A percentile compares a stretch with the other conserved stretches of the same genome.
Conservation (phyloP, 2,113 vertebrate species). For the Petrocephalus microphthalmus region DNA sequence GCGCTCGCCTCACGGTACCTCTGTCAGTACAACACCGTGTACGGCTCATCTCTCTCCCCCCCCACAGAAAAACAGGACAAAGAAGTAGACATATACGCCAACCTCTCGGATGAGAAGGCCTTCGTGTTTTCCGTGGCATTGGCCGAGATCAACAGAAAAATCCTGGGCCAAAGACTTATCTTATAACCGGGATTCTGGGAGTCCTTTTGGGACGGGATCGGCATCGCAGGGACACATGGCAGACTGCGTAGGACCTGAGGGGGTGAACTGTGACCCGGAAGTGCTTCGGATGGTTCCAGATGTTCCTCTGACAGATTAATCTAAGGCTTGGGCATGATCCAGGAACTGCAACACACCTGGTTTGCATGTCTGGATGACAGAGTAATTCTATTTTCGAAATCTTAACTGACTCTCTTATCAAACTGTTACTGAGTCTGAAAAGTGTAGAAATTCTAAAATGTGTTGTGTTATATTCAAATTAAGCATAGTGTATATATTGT, state of each 20-base stretch:
- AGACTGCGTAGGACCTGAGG: slow-evolving; percentile 35
- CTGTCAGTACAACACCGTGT: background rate
- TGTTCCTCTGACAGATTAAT: background rate
- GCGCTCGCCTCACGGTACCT: background rate
- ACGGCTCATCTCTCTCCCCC: slow-evolving; percentile 8
- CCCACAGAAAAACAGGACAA: slow-evolving; percentile 93
- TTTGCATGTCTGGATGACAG: background rate
- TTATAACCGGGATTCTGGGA: slow-evolving; percentile 47
- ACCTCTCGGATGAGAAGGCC: slow-evolving; percentile 94
- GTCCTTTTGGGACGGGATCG: slow-evolving; percentile 40
- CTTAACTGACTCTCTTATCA: background rate
- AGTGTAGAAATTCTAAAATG: slow-evolving; percentile 30
- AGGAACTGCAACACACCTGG: background rate
- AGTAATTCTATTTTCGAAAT: slow-evolving; percentile 18
- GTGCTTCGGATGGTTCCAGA: background rate
- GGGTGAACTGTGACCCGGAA: slow-evolving; percentile 24
- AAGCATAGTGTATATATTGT: slow-evolving; percentile 33
- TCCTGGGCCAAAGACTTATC: slow-evolving; percentile 93
- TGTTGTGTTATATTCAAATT: slow-evolving; percentile 39
- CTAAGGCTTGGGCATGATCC: background rate
- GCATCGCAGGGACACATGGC: slow-evolving; percentile 40
- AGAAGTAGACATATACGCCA: slow-evolving; percentile 93
- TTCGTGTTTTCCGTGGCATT: slow-evolving; percentile 97
- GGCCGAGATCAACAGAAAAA: slow-evolving; percentile 99
- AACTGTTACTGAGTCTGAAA: slow-evolving; percentile 13